These are phyloP conservation scores for Pyrrhia umbra DNA, from an alignment of 2,888 invertebrate species.

Conservation along the genomic window DNA sequence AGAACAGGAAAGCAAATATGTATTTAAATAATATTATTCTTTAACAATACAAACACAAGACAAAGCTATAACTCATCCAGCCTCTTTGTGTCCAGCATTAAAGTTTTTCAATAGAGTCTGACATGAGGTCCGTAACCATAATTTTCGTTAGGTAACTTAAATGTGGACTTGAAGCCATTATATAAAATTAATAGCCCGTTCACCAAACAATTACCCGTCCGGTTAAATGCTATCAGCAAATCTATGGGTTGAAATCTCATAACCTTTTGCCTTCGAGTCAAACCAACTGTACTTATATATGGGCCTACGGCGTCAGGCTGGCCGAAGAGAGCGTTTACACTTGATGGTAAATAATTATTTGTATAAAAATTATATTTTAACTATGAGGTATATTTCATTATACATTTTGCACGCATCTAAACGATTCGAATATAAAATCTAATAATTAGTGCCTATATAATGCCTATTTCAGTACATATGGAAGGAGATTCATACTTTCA, in stretches of 20 bases:
- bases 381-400: background rate
- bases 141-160: conserved; percentile 83
- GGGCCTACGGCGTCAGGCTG: conserved; percentile 56
- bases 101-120: conserved; percentile 80
- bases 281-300: conserved; percentile 70
- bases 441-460: no score
- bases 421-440: no score
- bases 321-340: conserved; percentile 67
- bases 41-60: conserved; percentile 63
- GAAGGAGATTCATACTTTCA: no score
- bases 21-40: conserved; percentile 53
- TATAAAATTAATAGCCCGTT: conserved; percentile 86
- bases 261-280: conserved; percentile 87
- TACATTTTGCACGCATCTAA: no score
- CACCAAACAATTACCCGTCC: conserved; percentile 87
- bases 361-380: background rate
- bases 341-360: conserved; percentile 48
- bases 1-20: conserved; percentile 52
- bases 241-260: conserved; percentile 88
- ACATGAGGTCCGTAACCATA: conserved; percentile 73
- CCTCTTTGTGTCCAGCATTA: conserved; percentile 74
- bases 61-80: conserved; percentile 69
- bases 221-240: conserved; percentile 87
- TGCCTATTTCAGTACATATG: no score
- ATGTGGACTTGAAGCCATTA: conserved; percentile 84